phyloP scores from a whole-genome alignment of 1,140 invertebrate genomes.

The Coelopa frigida region DNA sequence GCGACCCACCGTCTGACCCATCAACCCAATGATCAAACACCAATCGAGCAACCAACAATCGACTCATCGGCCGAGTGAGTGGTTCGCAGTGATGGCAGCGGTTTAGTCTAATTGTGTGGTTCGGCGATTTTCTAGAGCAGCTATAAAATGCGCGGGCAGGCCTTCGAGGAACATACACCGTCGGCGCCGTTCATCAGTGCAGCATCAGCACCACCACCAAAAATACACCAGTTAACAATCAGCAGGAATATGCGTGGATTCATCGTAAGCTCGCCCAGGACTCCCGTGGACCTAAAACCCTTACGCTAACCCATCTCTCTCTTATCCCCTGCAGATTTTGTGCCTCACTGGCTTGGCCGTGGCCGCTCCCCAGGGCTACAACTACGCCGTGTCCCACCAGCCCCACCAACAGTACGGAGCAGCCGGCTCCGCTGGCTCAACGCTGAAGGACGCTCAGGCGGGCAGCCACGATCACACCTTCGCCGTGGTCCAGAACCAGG shows the following conservation, averaged over 20 bases:
- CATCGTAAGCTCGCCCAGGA: constrained; percentile 8
- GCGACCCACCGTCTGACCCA: too few species aligned
- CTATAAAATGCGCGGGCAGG: constrained; percentile 13
- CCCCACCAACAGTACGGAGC: constrained; percentile 1
- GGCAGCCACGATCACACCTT: neutral
- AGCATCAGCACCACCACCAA: constrained; percentile 10
- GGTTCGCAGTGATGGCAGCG: too few species aligned
- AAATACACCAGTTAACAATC: neutral
- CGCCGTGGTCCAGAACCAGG: neutral
- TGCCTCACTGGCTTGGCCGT: constrained; percentile 1
- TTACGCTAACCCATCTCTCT: too few species aligned
- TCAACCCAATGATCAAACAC: too few species aligned
- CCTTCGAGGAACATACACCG: constrained; percentile 1
- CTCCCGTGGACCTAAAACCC: neutral
- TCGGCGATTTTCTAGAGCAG: constrained; percentile 14
- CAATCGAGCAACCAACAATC: too few species aligned
- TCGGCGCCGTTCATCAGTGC: constrained; percentile 9
- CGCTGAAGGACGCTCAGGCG: neutral
- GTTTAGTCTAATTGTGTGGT: too few species aligned
- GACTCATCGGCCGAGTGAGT: too few species aligned
- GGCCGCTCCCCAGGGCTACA: constrained; percentile 14
- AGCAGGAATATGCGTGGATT: constrained; percentile 17
- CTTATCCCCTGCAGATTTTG: constrained; percentile 6
- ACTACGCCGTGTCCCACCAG: constrained; percentile 6
- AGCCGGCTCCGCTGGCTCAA: neutral